Conservation (phyloP, 2,797 vertebrate species). For the Danionella dracula region DNA sequence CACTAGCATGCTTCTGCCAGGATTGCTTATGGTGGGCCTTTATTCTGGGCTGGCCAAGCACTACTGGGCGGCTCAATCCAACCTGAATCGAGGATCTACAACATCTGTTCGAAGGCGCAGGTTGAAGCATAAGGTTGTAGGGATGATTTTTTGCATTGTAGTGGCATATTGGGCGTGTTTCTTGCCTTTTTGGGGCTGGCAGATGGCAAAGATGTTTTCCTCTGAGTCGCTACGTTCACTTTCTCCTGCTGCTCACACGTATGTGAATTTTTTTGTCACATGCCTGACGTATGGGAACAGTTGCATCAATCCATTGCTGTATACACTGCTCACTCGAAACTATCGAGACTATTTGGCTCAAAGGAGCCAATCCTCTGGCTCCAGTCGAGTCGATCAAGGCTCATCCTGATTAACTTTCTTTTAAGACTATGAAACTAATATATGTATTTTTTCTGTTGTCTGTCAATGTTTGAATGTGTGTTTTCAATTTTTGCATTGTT, state of each 20-base stretch:
- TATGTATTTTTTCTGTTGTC: neutral
- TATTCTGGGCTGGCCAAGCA: constrained; percentile 61
- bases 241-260: constrained; percentile 65
- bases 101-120: constrained; percentile 36
- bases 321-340: constrained; percentile 74
- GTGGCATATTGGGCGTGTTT: constrained; percentile 81
- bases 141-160: constrained; percentile 75
- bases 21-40: constrained; percentile 64
- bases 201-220: constrained; percentile 71
- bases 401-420: constrained; percentile 31
- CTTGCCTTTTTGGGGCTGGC: constrained; percentile 85
- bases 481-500: neutral
- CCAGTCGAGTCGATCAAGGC: constrained; percentile 57
- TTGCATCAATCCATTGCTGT: constrained; percentile 81
- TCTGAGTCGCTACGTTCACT: constrained; percentile 59
- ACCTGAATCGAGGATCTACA: constrained; percentile 33
- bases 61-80: constrained; percentile 61
- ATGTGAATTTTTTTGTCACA: constrained; percentile 80
- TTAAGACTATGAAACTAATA: no score
- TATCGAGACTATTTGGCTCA: constrained; percentile 63
- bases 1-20: constrained; percentile 70
- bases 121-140: constrained; percentile 63
- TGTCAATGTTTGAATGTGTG: neutral
- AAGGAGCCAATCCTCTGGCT: constrained; percentile 57
- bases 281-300: constrained; percentile 85